These are phyloP conservation scores for Halictus quadricinctus DNA, from an alignment of 2,888 invertebrate species.

Conservation along the genomic window DNA sequence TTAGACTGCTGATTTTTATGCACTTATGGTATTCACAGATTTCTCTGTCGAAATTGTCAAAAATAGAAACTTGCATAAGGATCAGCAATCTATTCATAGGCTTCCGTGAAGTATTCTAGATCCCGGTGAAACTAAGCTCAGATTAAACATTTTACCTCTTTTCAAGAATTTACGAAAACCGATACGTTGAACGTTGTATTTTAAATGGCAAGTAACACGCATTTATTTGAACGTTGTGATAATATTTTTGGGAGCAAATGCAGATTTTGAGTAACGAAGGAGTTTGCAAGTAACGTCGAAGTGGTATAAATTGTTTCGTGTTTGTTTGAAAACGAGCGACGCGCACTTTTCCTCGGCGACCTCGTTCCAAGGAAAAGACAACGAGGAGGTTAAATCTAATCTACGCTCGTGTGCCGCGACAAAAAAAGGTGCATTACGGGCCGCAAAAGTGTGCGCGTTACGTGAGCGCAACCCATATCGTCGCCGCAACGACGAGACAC, in stretches of 20 bases:
- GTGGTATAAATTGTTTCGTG: background rate
- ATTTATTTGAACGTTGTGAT: background rate
- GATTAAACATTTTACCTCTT: too few species aligned
- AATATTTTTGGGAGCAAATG: background rate
- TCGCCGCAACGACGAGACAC: conserved; percentile 10
- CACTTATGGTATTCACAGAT: background rate
- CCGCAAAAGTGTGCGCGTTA: conserved; percentile 44
- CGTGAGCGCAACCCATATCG: conserved; percentile 44
- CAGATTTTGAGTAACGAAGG: background rate
- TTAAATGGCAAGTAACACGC: too few species aligned
- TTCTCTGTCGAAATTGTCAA: background rate
- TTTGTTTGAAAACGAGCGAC: background rate
- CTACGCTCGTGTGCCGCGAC: conserved; percentile 38
- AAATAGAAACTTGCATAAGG: background rate
- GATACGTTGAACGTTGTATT: too few species aligned
- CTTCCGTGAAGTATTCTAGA: background rate
- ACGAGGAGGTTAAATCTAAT: conserved; percentile 36
- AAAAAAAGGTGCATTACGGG: conserved; percentile 46
- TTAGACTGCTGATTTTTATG: background rate
- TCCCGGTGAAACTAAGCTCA: too few species aligned
- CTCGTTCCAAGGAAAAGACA: conserved; percentile 13
- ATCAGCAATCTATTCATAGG: background rate
- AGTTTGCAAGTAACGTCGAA: background rate
- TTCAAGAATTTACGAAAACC: too few species aligned
- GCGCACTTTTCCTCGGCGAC: background rate